These are phyloP conservation scores for Pristiophorus japonicus DNA, from an alignment of 2,113 vertebrate genomes.

Conservation along the genomic window DNA sequence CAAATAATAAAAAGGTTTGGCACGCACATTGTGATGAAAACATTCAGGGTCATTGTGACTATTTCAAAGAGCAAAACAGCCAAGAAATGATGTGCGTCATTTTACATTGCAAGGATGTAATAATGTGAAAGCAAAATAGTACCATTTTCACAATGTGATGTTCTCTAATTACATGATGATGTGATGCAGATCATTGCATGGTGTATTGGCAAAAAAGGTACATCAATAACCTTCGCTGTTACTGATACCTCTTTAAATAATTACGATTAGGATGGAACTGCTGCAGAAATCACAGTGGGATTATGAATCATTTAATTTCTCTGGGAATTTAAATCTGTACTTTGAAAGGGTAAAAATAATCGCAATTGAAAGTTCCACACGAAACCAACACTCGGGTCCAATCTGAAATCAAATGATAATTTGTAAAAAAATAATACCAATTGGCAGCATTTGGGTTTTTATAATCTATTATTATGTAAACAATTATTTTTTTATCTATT, in stretches of 20 bases:
- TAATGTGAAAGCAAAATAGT: not conserved
- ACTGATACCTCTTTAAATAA: constrained; percentile 7
- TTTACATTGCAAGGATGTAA: not conserved
- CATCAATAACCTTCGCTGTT: constrained; percentile 17
- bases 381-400: not conserved
- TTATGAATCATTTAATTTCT: constrained; percentile 2
- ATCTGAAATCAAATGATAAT: not conserved
- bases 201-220: not conserved
- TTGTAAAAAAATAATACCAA: not conserved
- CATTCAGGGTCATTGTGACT: not conserved
- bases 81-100: not conserved
- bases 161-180: constrained; percentile 15
- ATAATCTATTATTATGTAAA: too few relatives aligned
- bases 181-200: not conserved
- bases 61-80: not conserved
- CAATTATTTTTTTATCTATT: not conserved
- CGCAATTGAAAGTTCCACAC: too few relatives aligned
- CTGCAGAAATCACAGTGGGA: constrained; percentile 3
- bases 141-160: not conserved
- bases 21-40: not conserved
- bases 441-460: too few relatives aligned
- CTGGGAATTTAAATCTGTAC: not conserved
- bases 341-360: not conserved
- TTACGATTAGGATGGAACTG: not conserved
- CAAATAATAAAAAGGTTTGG: not conserved